Percentiles rank a stretch among this genome's conserved stretches.
Conservation (phyloP, 2,888 invertebrate species). For the Cyaniris semiargus region DNA sequence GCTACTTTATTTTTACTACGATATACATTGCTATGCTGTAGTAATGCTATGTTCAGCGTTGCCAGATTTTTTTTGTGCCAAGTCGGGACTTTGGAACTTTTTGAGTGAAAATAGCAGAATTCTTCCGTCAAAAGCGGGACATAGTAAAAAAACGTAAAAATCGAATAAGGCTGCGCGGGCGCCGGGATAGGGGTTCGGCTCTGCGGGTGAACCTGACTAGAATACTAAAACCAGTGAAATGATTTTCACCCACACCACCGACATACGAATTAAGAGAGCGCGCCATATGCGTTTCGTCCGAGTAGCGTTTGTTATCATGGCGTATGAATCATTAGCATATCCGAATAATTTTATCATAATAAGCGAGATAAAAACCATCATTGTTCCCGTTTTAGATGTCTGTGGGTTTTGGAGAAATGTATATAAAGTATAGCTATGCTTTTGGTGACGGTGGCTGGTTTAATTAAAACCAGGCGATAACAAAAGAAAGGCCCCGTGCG, state of each 20-base stretch:
- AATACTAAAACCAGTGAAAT: slow-evolving; percentile 62
- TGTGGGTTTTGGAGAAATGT: not conserved
- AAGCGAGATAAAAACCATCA: not conserved
- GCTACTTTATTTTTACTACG: too few relatives aligned
- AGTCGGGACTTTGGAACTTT: too few relatives aligned
- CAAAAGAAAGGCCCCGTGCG: too few relatives aligned
- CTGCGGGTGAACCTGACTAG: slow-evolving; percentile 55
- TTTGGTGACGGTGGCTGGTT: too few relatives aligned
- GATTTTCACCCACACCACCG: slow-evolving; percentile 49
- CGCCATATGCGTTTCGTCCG: slow-evolving; percentile 18
- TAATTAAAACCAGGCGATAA: too few relatives aligned
- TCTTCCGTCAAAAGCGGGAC: too few relatives aligned
- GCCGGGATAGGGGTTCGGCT: slow-evolving; percentile 62
- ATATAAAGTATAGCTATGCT: not conserved
- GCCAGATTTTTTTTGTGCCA: too few relatives aligned
- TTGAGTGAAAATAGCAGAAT: too few relatives aligned
- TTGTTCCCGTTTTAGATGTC: not conserved
- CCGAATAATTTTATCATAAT: not conserved
- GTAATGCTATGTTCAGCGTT: too few relatives aligned
- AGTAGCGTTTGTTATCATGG: not conserved
- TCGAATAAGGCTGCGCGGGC: slow-evolving; percentile 72
- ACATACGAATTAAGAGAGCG: slow-evolving; percentile 28
- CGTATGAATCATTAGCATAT: slow-evolving; percentile 28
- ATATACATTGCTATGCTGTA: too few relatives aligned
- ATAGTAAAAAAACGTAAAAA: too few relatives aligned